A percentile compares a stretch with the other conserved stretches of the same genome.
phyloP scores from a whole-genome alignment of 2,113 vertebrate genomes.

The Perognathus longimembris region DNA sequence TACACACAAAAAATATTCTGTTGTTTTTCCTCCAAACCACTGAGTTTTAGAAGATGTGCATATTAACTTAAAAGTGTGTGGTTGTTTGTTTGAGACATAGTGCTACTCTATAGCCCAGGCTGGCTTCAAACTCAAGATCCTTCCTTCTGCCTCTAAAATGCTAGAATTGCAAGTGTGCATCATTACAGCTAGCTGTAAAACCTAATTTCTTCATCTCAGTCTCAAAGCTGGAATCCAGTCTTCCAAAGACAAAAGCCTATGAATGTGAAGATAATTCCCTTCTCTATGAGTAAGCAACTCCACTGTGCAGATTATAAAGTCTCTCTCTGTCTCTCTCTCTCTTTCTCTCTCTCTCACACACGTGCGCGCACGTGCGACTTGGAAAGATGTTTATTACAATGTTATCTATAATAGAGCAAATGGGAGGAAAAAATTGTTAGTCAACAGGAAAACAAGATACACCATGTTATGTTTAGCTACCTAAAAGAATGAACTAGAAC shows the following conservation, averaged over 20 bases:
- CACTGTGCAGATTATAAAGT: not conserved
- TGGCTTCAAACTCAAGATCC: not conserved
- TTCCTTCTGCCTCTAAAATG: too few species aligned
- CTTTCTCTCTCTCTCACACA: too few species aligned
- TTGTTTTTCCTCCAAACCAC: too few species aligned
- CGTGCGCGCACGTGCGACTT: not conserved
- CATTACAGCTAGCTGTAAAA: not conserved
- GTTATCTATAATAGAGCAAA: slow-evolving; percentile 19
- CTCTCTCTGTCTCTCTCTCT: too few species aligned
- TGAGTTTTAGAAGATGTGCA: not conserved
- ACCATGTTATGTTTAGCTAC: not conserved
- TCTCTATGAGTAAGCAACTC: not conserved
- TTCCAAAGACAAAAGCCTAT: not conserved
- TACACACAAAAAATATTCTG: not conserved
- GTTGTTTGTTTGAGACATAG: not conserved
- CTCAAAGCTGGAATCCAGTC: not conserved
- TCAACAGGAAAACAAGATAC: slow-evolving; percentile 51
- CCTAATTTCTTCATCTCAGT: not conserved
- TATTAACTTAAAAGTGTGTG: not conserved
- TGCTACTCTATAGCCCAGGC: too few species aligned
- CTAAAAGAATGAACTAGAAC: slow-evolving; percentile 48
- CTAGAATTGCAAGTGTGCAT: not conserved
- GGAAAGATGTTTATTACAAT: not conserved
- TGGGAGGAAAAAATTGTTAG: slow-evolving; percentile 46
- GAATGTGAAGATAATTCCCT: not conserved